Percentiles rank a stretch among this genome's conserved stretches.
Conservation (phyloP, 2,797 vertebrate species). For the Gymnothorax javanicus region DNA sequence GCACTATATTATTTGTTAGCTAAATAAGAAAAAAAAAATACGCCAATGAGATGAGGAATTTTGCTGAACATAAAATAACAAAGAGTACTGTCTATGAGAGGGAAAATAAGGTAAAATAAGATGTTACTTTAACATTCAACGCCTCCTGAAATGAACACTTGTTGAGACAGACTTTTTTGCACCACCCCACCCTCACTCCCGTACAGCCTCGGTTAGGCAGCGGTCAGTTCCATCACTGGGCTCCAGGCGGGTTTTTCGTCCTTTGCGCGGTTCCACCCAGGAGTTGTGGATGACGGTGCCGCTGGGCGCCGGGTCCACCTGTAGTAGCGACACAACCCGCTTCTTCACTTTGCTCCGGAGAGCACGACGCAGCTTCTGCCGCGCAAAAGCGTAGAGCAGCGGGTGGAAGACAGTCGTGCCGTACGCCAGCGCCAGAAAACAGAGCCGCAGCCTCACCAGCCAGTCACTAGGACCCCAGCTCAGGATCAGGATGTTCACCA, state of each 20-base stretch:
- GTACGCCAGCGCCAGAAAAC: slow-evolving; percentile 79
- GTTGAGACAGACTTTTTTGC: neutral
- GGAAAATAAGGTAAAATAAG: no score
- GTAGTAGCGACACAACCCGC: slow-evolving; percentile 78
- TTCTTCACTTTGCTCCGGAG: slow-evolving; percentile 78
- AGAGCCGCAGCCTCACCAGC: slow-evolving; percentile 74
- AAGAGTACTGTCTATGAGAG: no score
- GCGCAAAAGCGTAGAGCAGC: slow-evolving; percentile 77
- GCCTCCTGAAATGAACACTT: no score
- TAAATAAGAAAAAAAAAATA: no score
- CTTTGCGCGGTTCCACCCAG: slow-evolving; percentile 80
- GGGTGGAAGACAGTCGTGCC: slow-evolving; percentile 78
- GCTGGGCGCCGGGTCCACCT: slow-evolving; percentile 79
- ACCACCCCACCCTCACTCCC: slow-evolving; percentile 51
- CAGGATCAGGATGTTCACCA: slow-evolving; percentile 78
- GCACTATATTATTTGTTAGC: no score
- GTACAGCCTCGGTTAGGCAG: slow-evolving; percentile 76
- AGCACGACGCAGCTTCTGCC: slow-evolving; percentile 76
- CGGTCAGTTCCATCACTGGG: slow-evolving; percentile 78
- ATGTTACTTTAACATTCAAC: no score
- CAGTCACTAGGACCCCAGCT: slow-evolving; percentile 74
- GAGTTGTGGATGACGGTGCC: slow-evolving; percentile 83
- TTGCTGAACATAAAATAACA: no score
- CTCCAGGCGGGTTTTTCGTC: slow-evolving; percentile 68
- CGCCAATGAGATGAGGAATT: no score